Base-by-base conservation (phyloP, 2,888 invertebrate species). In the Cyclophora albipunctata region DNA sequence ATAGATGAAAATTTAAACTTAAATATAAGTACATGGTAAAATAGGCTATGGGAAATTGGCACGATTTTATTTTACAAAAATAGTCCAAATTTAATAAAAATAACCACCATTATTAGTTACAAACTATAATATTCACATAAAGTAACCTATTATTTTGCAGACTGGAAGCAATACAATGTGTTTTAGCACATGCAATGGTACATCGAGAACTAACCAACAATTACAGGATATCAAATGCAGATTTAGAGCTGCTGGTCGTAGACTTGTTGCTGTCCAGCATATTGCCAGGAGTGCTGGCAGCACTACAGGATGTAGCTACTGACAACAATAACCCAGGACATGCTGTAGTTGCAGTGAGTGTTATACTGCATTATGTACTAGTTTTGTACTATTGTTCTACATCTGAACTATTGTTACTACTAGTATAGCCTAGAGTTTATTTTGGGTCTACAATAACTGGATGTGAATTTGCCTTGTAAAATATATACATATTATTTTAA, bases 261-360 rank as follows among this genome's bases (percentile, higher is more conserved):
- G 90, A 92, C 59, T 79, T 91, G 57, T 80, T 91, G 66, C 77
- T 92, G 42, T 89, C 91, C 66, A 81, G 90, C 65, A 91, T 92
- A 58, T 69, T 93, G 53, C 94, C 94, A 2, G 94, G 93, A 0
- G 85, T 93, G 50, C 73, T 90, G 20, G 87, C 86, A 40, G 90
- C 90, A 0, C 71, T 94, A 57, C 89, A 88, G 53, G 89, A 91
- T 58, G 89, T 93, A 34, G 90, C 91, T 50, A 81, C 83, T 34
- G 89, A 87, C 45, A 80, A 80, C 45, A 85, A 91, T 45, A 91
- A 91, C 66, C 91, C 91, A 35, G 92, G 92, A 4, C 92, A 93
- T 68, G 88, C 89, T 64, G 71, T 93, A 50, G 83, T 91, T 58
- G 77, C 86, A 81, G 93, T 93, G 59, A 66, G 67, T 55, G 20